These are phyloP conservation scores for Acronicta psi DNA, from an alignment of 2,888 invertebrate genomes.

Conservation along the genomic window DNA sequence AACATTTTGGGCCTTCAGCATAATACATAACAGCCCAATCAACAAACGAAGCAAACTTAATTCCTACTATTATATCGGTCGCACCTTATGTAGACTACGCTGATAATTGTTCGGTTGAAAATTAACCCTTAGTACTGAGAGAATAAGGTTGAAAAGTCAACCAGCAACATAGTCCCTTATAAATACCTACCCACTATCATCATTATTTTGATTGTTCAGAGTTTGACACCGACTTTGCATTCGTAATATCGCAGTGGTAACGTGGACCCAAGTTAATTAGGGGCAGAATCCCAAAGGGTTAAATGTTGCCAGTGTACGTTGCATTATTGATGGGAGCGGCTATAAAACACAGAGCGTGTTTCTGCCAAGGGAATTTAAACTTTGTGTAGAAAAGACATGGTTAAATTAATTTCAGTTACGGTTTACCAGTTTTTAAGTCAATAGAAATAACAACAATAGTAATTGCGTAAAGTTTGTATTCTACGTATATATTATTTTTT, in stretches of 20 bases:
- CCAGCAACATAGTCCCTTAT: background rate
- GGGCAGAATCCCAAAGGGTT: constrained; percentile 64
- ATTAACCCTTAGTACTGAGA: background rate
- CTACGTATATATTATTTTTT: too few species aligned
- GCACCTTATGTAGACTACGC: constrained; percentile 47
- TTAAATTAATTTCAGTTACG: constrained; percentile 7
- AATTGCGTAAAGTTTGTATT: constrained; percentile 20
- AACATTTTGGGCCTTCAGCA: too few species aligned
- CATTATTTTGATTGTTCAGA: constrained; percentile 60
- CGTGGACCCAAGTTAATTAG: constrained; percentile 66
- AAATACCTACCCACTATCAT: constrained; percentile 33
- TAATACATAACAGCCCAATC: constrained; percentile 4
- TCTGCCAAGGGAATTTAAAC: constrained; percentile 24
- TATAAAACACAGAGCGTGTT: constrained; percentile 37
- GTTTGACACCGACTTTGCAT: constrained; percentile 64
- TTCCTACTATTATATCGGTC: constrained; percentile 32
- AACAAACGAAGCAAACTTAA: constrained; percentile 37
- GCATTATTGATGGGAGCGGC: constrained; percentile 69
- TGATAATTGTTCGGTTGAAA: background rate
- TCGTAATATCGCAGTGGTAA: constrained; percentile 59
- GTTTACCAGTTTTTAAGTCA: constrained; percentile 31
- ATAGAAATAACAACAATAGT: constrained; percentile 35
- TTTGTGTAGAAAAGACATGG: constrained; percentile 5
- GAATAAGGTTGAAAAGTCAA: background rate
- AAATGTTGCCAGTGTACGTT: constrained; percentile 64